Evolutionary conservation across 2,113 vertebrate species (phyloP), one percentile per base, ranked within the genome.

Genomic region (Spheniscus mendiculus): DNA sequence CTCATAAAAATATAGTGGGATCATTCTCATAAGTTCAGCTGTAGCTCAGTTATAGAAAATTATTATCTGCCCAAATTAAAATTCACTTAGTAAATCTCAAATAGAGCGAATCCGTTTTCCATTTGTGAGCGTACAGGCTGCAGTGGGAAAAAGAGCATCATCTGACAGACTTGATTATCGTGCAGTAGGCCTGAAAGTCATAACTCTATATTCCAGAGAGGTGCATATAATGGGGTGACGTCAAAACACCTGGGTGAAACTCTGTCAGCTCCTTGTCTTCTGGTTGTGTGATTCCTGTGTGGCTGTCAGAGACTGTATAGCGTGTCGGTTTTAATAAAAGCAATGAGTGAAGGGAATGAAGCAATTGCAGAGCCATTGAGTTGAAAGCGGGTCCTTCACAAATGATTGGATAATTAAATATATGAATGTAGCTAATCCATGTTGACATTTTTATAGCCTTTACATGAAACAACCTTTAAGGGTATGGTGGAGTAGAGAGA

Each of bases 371-470:
- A 97, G 27, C 69, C 82, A 58, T 87, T 96, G 76, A 77, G 34
- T 66, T 90, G 93, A 94, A 97, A 97, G 74, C 30, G 1, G 44
- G 50, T 87, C 90, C 76, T 95, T 97, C 65, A 83, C 47, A 93
- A 92, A 77, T 86, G 79, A 97, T 96, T 90, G 87, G 95, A 45
- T 97, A 97, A 96, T 97, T 98, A 97, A 97, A 97, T 97, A 96
- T 95, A 97, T 97, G 91, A 95, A 96, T 93, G 95, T 78, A 83
- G 84, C 90, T 97, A 94, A 97, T 94, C 97, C 92, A 93, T 72
- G 97, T 50, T 97, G 96, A 97, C 97, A 71, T 95, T 97, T 97
- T 97, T 97, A 98, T 95, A 95, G 97, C 47, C 84, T 94, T 95
- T 95, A 96, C 94, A 97, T 94, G 96, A 97, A 97, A 94, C 96